Base-by-base conservation (phyloP, 92 coral and sea anemone species). In the Epizoanthus illoricatus region DNA sequence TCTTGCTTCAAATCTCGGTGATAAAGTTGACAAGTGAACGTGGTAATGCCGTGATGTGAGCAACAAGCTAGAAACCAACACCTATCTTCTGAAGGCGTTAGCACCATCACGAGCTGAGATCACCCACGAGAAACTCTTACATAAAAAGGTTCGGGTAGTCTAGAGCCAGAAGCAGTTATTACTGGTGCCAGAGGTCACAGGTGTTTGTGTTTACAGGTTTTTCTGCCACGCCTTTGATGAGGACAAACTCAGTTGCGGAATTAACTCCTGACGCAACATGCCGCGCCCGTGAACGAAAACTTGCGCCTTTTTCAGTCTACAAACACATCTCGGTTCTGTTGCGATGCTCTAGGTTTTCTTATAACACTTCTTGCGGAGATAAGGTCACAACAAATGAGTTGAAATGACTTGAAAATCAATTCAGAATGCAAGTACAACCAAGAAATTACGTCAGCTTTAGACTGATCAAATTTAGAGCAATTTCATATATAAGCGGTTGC, bases 161-260 rank as follows among this genome's bases (percentile, higher is more conserved):
- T 21, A 21, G 20, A 78, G 71, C 71, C 70, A 78, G 45, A 40
- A 21, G 60, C 67, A 42, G 61, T 20, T 63, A 33, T 11, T 7
- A 6, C n/a, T 23, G 16, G 60, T 42, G 81, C 57, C 59, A 76
- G 70, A 42, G 81, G 81, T 74, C 81, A 76, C 65, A 76, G 36
- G 70, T 19, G 40, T 47, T 72, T 42, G 24, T 19, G 71, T 60
- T 36, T 42, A 62, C 81, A 42, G 59, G 70, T 76, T 76, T 39
- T 42, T 36, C 4, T 76, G 54, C 81, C 70, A 76, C 81, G 71
- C 81, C 81, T 62, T 60, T 74, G 7, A 7, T 5, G 66, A 54
- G 80, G 39, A 74, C 65, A 13, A 74, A 74, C 80, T 74, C 80
- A 74, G 66, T 64, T 16, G 18, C 33, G 23, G 10, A 74, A 74